These are phyloP conservation scores for Cololabis saira DNA, from an alignment of 2,113 vertebrate species.

Conservation along the genomic window DNA sequence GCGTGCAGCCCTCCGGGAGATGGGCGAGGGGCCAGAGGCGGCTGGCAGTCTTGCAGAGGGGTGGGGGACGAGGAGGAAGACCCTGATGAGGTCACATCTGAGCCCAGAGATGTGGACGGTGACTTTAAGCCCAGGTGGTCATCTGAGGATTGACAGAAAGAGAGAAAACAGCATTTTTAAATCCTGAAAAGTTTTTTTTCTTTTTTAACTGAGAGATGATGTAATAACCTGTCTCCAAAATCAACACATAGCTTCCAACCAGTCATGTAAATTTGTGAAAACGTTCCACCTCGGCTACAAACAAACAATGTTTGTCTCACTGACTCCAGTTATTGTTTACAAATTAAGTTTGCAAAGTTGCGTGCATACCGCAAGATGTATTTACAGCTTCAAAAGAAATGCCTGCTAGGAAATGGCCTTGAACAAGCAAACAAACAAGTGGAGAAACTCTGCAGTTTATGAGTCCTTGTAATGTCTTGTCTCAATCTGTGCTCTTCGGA, in stretches of 20 bases:
- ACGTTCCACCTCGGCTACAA: constrained; percentile 6
- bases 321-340: constrained; percentile 38
- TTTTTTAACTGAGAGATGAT: neutral
- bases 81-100: constrained; percentile 79
- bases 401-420: constrained; percentile 50
- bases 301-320: constrained; percentile 29
- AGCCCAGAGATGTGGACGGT: constrained; percentile 78
- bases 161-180: constrained; percentile 5
- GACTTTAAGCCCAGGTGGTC: constrained; percentile 82
- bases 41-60: constrained; percentile 81
- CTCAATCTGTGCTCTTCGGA: constrained; percentile 74
- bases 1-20: constrained; percentile 83
- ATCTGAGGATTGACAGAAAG: constrained; percentile 67
- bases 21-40: constrained; percentile 81
- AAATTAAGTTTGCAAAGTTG: constrained; percentile 31
- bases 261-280: constrained; percentile 24
- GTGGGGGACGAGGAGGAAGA: constrained; percentile 80
- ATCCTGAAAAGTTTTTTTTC: constrained; percentile 3
- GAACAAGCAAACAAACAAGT: constrained; percentile 60
- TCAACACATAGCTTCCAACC: neutral
- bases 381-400: constrained; percentile 59
- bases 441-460: constrained; percentile 52
- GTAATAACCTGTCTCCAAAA: too few species aligned
- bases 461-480: constrained; percentile 70
- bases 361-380: constrained; percentile 39